A percentile compares a stretch with the other conserved stretches of the same genome.
Evolutionary conservation across 2,113 vertebrate species (phyloP).

Genomic region (Apeltes quadracus): DNA sequence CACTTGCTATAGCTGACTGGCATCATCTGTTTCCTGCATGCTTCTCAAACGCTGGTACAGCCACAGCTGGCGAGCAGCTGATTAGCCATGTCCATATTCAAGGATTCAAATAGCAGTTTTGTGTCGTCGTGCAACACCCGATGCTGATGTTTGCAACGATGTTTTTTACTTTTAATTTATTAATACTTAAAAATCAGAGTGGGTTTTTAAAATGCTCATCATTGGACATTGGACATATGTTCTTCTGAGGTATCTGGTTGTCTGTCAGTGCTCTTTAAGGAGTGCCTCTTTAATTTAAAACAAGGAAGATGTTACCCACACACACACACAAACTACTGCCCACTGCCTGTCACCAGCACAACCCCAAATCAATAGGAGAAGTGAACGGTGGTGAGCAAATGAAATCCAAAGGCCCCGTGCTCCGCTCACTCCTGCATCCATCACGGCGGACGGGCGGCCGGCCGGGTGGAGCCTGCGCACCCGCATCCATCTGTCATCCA

Average conservation of each 20-base stretch:
- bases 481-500: constrained; percentile 71
- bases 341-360: constrained; percentile 42
- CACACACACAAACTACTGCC: constrained; percentile 26
- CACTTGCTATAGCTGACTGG: neutral
- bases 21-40: neutral
- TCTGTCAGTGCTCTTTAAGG: constrained; percentile 32
- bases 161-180: neutral
- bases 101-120: neutral
- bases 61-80: constrained; percentile 2
- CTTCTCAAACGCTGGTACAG: neutral
- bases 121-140: neutral
- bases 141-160: no score
- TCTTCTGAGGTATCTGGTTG: constrained; percentile 32
- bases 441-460: constrained; percentile 64
- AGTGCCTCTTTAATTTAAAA: constrained; percentile 55
- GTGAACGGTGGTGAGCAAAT: constrained; percentile 75
- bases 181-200: neutral
- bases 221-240: constrained; percentile 23
- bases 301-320: constrained; percentile 10
- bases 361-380: constrained; percentile 73
- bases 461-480: constrained; percentile 56
- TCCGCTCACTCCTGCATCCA: constrained; percentile 72
- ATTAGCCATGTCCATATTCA: neutral
- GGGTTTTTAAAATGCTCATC: constrained; percentile 2
- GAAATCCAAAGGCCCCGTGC: constrained; percentile 74